Evolutionary conservation across 2,797 vertebrate species (phyloP), one percentile per base, ranked within the genome.

Genomic region (Amblyopsis hoosieri): DNA sequence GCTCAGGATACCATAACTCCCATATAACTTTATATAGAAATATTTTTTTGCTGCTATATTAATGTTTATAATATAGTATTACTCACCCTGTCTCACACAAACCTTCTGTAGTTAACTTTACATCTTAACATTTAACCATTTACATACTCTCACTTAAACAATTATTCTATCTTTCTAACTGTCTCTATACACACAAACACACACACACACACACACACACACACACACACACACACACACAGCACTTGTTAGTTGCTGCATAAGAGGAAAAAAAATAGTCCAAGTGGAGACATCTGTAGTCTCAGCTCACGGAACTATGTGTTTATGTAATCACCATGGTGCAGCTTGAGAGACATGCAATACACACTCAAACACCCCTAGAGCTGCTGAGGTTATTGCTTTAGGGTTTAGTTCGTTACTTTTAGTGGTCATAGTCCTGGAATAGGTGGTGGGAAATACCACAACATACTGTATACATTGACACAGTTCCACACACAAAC

Each of bases 181-280:
- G 9, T 59, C 52, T 63, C 37, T 52, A 23, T 23, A 23, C 19
- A 3, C 13, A 37, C 14, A 52, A 1, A 17, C 17, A 17, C 42
- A 60, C 19, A 19, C 19, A 3, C 13, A 55, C 47, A 54, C 12
- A 7, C 33, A 45, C 33, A 45, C 9, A 17, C 42, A 17, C 14
- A 52, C 0, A 14, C 6, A 33, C 23, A 14, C 6, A 37, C 4
- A 3, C 37, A 45, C 8, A 10, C 14, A 55, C 23, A 62, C 51
- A 14, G 12, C 12, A 51, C 48, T 19, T 50, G 66, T 15, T 50
- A 51, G 19, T 46, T 65, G 63, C 90, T 91, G 79, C 85, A 70
- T 90, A 92, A 93, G 81, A 87, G 78, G 74, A 87, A 85, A 73
- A 23, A 80, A 81, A 82, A 76, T 83, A 76, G 83, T 87, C 79